Percentiles rank a stretch among this genome's conserved stretches.
Evolutionary conservation across 2,113 vertebrate species (phyloP).

Genomic region (Coreoperca whiteheadi): DNA sequence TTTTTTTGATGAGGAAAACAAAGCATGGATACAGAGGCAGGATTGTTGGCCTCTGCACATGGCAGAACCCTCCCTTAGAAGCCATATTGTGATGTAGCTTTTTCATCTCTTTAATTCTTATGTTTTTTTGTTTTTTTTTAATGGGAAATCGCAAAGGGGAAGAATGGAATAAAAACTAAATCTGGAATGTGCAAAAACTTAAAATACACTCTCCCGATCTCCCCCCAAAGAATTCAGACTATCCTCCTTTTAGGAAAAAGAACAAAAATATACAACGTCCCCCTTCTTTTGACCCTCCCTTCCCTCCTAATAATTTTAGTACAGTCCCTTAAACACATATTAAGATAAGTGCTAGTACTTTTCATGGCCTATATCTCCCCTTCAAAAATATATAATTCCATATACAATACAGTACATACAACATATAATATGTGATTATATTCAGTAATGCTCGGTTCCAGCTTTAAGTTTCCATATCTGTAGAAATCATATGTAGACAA

Average conservation of each 20-base stretch:
- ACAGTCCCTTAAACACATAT: constrained; percentile 3
- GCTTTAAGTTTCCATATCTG: background rate
- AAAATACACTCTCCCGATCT: background rate
- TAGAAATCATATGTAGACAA: background rate
- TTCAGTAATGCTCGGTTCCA: background rate
- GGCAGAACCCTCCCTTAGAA: background rate
- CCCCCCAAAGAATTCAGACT: background rate
- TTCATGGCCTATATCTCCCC: background rate
- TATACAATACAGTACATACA: background rate
- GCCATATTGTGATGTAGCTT: background rate
- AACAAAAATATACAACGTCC: background rate
- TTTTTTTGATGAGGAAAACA: background rate
- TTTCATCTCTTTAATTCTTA: background rate
- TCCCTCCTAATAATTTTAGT: background rate
- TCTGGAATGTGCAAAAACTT: background rate
- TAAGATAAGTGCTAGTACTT: background rate
- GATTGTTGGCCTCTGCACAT: too few species aligned
- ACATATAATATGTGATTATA: background rate
- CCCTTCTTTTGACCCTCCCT: background rate
- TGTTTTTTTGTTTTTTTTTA: background rate
- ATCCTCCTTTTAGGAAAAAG: background rate
- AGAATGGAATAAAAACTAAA: background rate
- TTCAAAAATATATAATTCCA: background rate
- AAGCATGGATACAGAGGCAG: background rate
- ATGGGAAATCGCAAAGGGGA: background rate